Conservation (phyloP, 1,140 invertebrate species). For the Melipona quadrifasciata region DNA sequence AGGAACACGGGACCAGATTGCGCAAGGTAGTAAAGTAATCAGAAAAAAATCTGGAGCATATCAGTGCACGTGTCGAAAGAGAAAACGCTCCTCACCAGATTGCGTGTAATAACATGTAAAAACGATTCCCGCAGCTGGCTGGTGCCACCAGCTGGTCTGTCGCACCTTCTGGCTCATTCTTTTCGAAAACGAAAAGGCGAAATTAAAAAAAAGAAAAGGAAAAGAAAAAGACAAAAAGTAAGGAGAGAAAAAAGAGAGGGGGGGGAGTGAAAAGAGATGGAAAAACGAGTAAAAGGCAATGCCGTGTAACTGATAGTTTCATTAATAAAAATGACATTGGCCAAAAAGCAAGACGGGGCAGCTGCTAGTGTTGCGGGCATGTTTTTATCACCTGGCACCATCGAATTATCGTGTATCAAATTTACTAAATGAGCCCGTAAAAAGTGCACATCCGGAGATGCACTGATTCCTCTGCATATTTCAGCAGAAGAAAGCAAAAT, state of each 20-base stretch:
- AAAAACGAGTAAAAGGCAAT: background rate
- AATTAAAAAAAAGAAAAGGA: background rate
- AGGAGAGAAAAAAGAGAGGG: background rate
- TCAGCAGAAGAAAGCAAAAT: slow-evolving; percentile 43
- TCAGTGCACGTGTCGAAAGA: slow-evolving; percentile 60
- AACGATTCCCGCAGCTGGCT: slow-evolving; percentile 51
- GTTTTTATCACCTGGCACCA: slow-evolving; percentile 53
- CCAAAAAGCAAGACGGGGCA: slow-evolving; percentile 51
- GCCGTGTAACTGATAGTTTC: slow-evolving; percentile 69
- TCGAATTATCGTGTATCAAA: slow-evolving; percentile 16
- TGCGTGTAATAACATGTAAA: slow-evolving; percentile 53
- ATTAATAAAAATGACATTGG: slow-evolving; percentile 70
- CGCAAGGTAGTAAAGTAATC: slow-evolving; percentile 52
- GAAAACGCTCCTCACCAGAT: slow-evolving; percentile 55
- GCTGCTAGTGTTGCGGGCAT: slow-evolving; percentile 28
- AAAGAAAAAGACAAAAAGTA: background rate
- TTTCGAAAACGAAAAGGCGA: background rate
- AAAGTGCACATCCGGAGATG: background rate
- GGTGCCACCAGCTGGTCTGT: slow-evolving; percentile 53
- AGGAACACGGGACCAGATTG: slow-evolving; percentile 31
- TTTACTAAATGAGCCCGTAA: slow-evolving; percentile 12
- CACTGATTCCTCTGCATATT: slow-evolving; percentile 36
- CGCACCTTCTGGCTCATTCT: slow-evolving; percentile 24
- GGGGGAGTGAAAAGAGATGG: background rate
- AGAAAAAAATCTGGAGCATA: slow-evolving; percentile 56